phyloP scores from a whole-genome alignment of 2,797 vertebrate genomes.

The Helostoma temminkii region DNA sequence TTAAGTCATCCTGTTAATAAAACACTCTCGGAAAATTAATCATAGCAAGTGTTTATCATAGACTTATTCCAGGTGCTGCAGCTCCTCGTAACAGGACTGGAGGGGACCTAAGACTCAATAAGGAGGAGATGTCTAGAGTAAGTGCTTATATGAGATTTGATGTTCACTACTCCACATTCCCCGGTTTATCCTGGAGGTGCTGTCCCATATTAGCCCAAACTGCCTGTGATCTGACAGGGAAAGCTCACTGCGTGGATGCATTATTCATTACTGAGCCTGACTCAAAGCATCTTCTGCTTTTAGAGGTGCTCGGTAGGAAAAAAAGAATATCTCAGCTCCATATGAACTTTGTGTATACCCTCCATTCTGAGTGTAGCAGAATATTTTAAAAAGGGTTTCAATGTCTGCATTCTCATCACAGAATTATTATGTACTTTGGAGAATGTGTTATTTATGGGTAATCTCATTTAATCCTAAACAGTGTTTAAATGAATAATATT shows the following conservation, averaged over 20 bases:
- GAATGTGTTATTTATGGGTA: neutral
- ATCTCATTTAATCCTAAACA: neutral
- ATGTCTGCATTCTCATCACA: neutral
- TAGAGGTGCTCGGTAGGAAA: constrained; percentile 57
- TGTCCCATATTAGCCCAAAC: constrained; percentile 76
- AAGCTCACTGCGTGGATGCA: constrained; percentile 70
- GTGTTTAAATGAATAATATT: neutral
- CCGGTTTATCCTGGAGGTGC: constrained; percentile 74
- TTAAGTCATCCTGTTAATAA: constrained; percentile 19
- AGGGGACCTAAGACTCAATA: constrained; percentile 41
- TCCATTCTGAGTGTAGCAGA: constrained; percentile 4
- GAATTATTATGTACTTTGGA: neutral
- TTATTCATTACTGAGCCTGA: constrained; percentile 79
- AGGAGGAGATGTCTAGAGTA: constrained; percentile 40
- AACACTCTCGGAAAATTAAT: constrained; percentile 33
- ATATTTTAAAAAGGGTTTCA: neutral
- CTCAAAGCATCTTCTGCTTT: constrained; percentile 71
- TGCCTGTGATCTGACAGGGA: constrained; percentile 79
- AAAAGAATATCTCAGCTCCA: constrained; percentile 35
- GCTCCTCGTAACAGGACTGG: constrained; percentile 29
- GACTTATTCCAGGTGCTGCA: constrained; percentile 32
- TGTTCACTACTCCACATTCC: constrained; percentile 60
- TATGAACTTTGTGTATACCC: constrained; percentile 47
- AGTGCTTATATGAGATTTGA: constrained; percentile 68
- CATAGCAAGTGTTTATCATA: constrained; percentile 17